These are phyloP conservation scores for Saturnia japonica DNA, from an alignment of 2,888 invertebrate genomes.

Conservation along the genomic window DNA sequence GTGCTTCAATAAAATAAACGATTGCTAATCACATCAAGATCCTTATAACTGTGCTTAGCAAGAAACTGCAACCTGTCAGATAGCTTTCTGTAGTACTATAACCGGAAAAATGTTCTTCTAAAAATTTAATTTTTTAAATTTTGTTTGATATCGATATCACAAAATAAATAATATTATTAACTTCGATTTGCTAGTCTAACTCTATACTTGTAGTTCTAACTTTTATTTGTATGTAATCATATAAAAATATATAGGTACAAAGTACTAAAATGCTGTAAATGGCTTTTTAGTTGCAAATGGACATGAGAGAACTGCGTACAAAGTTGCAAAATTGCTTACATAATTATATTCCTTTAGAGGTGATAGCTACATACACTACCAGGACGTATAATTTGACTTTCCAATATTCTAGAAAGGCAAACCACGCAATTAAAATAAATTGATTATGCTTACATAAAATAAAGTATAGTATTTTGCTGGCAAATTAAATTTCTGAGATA, in stretches of 20 bases:
- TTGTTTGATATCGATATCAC: too few relatives aligned
- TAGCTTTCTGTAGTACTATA: not conserved
- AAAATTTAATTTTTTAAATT: not conserved
- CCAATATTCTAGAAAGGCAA: constrained; percentile 7
- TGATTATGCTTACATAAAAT: constrained; percentile 1
- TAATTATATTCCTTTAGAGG: constrained; percentile 30
- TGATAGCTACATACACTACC: constrained; percentile 31
- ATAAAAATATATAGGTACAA: not conserved
- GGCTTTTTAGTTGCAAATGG: constrained; percentile 11
- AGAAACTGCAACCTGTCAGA: constrained; percentile 29
- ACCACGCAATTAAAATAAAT: constrained; percentile 10
- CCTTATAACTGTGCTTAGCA: constrained; percentile 31
- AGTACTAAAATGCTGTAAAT: constrained; percentile 11
- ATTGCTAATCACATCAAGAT: constrained; percentile 51
- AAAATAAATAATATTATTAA: not conserved
- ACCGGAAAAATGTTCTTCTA: not conserved
- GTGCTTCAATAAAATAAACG: constrained; percentile 70
- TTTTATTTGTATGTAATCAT: not conserved
- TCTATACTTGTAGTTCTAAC: too few relatives aligned
- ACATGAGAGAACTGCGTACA: constrained; percentile 4
- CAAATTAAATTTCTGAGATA: not conserved
- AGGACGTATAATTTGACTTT: constrained; percentile 21
- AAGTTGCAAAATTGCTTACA: constrained; percentile 11
- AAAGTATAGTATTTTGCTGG: not conserved
- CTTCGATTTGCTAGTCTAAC: not conserved